These are phyloP conservation scores for Tapirus indicus DNA, from an alignment of 2,797 vertebrate genomes.

Conservation along the genomic window DNA sequence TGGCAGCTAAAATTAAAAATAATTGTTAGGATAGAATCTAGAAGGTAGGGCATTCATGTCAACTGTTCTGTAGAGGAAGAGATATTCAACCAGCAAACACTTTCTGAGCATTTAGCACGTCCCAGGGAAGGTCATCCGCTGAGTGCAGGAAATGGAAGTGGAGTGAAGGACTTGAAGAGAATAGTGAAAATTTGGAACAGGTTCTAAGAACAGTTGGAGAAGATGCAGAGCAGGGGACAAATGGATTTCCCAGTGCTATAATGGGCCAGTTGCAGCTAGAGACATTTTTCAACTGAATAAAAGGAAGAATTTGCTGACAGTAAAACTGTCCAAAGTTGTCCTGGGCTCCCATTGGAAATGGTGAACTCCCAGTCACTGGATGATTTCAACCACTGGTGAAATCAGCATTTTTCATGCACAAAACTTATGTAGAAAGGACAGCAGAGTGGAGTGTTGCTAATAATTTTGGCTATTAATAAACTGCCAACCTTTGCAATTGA, in stretches of 20 bases:
- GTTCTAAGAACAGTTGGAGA: neutral
- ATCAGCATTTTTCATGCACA: slow-evolving; percentile 4
- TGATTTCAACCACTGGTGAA: neutral
- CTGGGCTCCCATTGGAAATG: neutral
- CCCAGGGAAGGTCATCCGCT: neutral
- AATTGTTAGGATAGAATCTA: neutral
- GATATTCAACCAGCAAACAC: neutral
- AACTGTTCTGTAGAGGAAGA: neutral
- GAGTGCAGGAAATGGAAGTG: neutral
- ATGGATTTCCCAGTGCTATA: neutral
- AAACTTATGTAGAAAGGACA: neutral
- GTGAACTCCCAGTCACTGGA: neutral
- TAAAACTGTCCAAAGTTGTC: neutral
- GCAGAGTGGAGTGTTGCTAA: neutral
- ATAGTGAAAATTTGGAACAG: neutral
- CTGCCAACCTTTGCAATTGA: neutral
- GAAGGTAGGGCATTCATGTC: neutral
- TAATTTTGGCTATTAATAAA: neutral
- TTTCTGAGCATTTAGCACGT: neutral
- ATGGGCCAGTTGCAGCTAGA: neutral
- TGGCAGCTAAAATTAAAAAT: neutral
- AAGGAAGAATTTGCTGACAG: slow-evolving; percentile 67
- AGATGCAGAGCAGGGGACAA: neutral
- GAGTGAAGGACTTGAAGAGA: neutral
- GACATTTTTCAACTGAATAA: slow-evolving; percentile 39